Base-by-base conservation (phyloP, 2,888 invertebrate species). In the Noctua janthina region DNA sequence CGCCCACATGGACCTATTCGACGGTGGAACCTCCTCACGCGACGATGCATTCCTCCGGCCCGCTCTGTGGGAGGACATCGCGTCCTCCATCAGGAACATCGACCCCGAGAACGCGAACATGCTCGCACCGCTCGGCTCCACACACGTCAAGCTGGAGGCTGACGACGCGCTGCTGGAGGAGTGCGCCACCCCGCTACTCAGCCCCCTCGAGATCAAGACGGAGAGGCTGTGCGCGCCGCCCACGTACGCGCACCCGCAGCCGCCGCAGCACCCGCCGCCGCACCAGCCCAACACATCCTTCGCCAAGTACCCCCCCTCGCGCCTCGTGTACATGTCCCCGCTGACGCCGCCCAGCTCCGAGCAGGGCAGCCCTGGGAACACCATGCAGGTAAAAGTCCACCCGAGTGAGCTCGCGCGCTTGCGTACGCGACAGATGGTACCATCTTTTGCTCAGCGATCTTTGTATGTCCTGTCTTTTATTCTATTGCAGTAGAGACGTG, bases 41-140 rank as follows among this genome's bases (percentile, higher is more conserved):
- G 99, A 99, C 95, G 99, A 99, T 96, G 98, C 98, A 76, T 99
- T 98, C 96, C 98, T 98, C 90, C 98, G 98, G 91, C 99, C 99
- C 69, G 98, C 98, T 56, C 97, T 99, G 67, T 99, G 99, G 99
- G 99, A 99, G 96, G 99, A 99, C 97, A 99, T 99, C 94, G 98
- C 99, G 87, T 98, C 98, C 94, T 98, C 98, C 92, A 98, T 99
- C 95, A 98, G 98, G 94, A 99, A 99, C 95, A 98, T 99, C 93
- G 99, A 99, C 94, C 98, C 99, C 51, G 99, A 99, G 94, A 99
- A 99, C 94, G 98, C 99, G 76, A 98, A 98, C 92, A 98, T 99
- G 98, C 96, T 99, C 90, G 98, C 98, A 86, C 97, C 98, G 77
- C 95, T 98, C 89, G 94, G 97, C 91, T 95, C 96, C 76, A 97